Base-by-base conservation (phyloP, 1,140 invertebrate genomes). In the Amyelois transitella region DNA sequence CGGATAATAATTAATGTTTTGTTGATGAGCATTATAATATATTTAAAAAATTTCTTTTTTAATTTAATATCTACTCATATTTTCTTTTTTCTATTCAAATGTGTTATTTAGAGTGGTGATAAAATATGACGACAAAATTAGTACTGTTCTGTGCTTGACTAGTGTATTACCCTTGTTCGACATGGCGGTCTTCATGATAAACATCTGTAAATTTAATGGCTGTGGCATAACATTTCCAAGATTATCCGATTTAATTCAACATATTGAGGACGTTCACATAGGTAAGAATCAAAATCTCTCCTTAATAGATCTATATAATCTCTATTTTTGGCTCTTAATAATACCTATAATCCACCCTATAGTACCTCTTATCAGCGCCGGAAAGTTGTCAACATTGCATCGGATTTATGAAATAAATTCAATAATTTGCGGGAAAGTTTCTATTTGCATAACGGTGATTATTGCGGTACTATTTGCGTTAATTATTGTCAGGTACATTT, bases 161-260 rank as follows among this genome's bases (percentile, higher is more conserved):
- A 75, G 77, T 83, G 58, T 55, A 77, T 75, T 72, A 76, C 68
- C 73, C 69, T 73, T 72, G 70, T 72, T 66, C 75, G 90, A 89
- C 87, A 96, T 96, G 94, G 94, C 94, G 86, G 94, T 95, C 88
- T 95, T 96, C 91, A 91, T 95, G 89, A 89, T 95, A 81, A 96
- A 96, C 90, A 92, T 93, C 87, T 96, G 94, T 91, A 95, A 94
- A 92, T 96, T 94, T 88, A 93, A 94, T 90, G 92, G 92, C 86
- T 96, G 94, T 91, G 94, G 93, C 72, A 91, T 94, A 69, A 94
- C 91, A 67, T 96, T 95, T 92, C 91, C 93, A 77, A 93, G 90
- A 89, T 90, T 96, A 81, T 89, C 90, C 64, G 93, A 95, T 83
- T 89, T 96, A 78, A 95, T 96, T 79, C 92, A 93, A 79, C 94